phyloP scores from a whole-genome alignment of 2,888 invertebrate genomes.

The Lottia gigantea region DNA sequence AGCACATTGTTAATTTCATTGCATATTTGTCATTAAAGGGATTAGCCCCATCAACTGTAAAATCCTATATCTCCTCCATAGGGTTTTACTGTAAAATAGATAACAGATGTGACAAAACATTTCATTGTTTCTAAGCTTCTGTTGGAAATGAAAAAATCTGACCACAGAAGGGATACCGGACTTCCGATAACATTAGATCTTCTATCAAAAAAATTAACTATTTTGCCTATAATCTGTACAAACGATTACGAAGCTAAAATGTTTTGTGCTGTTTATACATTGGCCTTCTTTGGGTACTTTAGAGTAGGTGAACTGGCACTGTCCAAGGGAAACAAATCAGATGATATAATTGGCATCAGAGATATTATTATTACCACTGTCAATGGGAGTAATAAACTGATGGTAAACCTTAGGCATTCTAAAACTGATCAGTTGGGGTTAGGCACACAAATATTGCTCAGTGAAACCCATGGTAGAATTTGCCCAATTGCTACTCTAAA shows the following conservation, averaged over 20 bases:
- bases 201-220: background rate
- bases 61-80: background rate
- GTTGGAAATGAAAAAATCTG: background rate
- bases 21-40: background rate
- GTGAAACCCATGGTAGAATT: background rate
- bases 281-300: background rate
- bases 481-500: background rate
- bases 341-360: background rate
- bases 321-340: background rate
- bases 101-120: background rate
- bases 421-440: background rate
- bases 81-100: background rate
- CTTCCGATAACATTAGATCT: background rate
- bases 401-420: background rate
- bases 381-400: background rate
- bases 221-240: background rate
- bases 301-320: conserved; percentile 23
- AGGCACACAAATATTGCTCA: background rate
- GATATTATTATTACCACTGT: background rate
- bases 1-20: background rate
- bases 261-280: background rate
- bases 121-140: background rate
- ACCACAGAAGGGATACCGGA: background rate
- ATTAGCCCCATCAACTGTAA: background rate
- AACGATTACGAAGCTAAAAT: background rate